phyloP scores from a whole-genome alignment of 2,888 invertebrate species.

The Parnassius mnemosyne region DNA sequence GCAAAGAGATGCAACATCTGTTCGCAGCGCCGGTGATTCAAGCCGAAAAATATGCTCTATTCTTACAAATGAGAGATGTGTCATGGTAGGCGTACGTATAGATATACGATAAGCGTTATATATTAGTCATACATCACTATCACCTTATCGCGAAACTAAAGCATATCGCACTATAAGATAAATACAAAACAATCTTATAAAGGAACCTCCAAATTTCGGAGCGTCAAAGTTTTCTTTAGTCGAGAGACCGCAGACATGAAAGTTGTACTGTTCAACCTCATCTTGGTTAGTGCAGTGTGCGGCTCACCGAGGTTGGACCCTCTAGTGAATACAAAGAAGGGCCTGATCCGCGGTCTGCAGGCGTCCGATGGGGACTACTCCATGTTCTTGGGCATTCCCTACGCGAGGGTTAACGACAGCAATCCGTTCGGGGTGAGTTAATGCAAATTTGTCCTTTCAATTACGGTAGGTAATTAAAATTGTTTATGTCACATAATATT shows the following conservation, averaged over 20 bases:
- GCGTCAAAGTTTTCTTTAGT: neutral
- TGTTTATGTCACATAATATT: too few relatives aligned
- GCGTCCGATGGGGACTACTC: conserved; percentile 47
- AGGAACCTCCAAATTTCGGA: neutral
- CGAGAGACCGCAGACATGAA: conserved; percentile 2
- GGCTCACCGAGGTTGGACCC: conserved; percentile 16
- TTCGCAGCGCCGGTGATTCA: too few relatives aligned
- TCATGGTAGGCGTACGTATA: too few relatives aligned
- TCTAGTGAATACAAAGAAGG: conserved; percentile 28
- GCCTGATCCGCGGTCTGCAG: conserved; percentile 42
- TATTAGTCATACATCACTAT: too few relatives aligned
- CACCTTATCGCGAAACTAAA: too few relatives aligned
- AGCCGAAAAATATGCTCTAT: too few relatives aligned
- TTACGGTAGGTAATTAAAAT: too few relatives aligned
- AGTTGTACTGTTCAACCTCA: neutral
- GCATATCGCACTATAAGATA: too few relatives aligned
- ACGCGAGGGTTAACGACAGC: conserved; percentile 40
- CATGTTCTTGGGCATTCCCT: conserved; percentile 54
- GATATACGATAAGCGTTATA: too few relatives aligned
- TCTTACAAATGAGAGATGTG: too few relatives aligned
- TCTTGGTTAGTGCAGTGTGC: conserved; percentile 8
- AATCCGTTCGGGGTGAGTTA: conserved; percentile 47
- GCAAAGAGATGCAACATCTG: too few relatives aligned
- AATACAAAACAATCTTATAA: neutral
- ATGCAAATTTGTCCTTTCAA: too few relatives aligned